Base-by-base conservation (phyloP, 2,888 invertebrate species). In the Nycteola revayana region DNA sequence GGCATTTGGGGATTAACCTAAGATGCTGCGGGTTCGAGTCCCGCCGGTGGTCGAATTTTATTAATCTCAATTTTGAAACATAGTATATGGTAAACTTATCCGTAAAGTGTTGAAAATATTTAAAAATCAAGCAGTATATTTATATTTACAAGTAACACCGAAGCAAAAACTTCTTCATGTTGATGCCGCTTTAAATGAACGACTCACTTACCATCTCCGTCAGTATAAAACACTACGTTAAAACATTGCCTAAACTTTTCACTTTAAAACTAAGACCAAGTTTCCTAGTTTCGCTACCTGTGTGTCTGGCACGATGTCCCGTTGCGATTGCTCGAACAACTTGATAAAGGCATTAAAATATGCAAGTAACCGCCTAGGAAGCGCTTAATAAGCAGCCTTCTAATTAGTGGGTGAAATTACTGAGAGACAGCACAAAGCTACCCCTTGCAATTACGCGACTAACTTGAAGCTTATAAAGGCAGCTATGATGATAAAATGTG, bases 291-390 rank as follows among this genome's bases (percentile, higher is more conserved):
- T 39, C 3, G 7, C 2, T 10, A 42, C n/a, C 68, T 17, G 59
- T 75, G 50, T 66, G 68, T 74, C 48, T 30, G 33, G 25, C 22
- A 38, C 33, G 65, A 66, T 69, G 64, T 65, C 66, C 66, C 68
- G 55, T 55, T 44, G 66, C 60, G 74, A 74, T 73, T 66, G 68
- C 53, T 36, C 44, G 56, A 56, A 59, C 60, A 56, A 66, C 62
- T 69, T 66, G 73, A 78, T 77, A 74, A 75, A 75, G 69, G 68
- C 67, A 77, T 75, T 82, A 75, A 81, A 78, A 76, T 79, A 73
- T 76, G 72, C 75, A 74, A 79, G 71, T 66, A 61, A 78, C 63
- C 46, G 63, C 49, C 56, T 47, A 32, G 38, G 36, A 36, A 49
- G 47, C 47, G 44, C 46, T 53, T 47, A 39, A 56, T 49, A 55